Percentiles rank a stretch among this genome's conserved stretches.
phyloP scores from a whole-genome alignment of 2,888 invertebrate genomes.

The Calameuta pallipes region DNA sequence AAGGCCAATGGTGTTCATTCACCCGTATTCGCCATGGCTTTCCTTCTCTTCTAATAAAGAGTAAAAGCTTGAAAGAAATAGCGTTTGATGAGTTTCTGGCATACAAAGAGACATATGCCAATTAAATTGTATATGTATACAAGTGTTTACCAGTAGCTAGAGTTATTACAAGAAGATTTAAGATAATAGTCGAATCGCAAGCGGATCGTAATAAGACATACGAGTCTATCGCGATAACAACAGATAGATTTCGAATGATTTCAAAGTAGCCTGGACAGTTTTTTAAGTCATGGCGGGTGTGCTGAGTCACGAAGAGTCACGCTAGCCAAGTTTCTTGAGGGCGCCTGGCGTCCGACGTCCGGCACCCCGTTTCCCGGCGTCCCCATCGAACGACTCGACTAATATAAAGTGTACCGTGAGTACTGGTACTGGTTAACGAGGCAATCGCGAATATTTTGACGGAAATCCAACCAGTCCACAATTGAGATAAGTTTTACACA shows the following conservation, averaged over 20 bases:
- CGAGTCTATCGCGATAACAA: background rate
- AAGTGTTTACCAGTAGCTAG: constrained; percentile 53
- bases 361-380: background rate
- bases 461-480: background rate
- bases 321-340: background rate
- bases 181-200: background rate
- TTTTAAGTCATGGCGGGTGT: background rate
- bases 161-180: background rate
- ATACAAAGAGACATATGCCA: constrained; percentile 50
- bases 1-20: background rate
- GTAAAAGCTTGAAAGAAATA: background rate
- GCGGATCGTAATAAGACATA: background rate
- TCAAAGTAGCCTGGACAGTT: background rate
- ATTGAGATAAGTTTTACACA: background rate
- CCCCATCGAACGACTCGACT: background rate
- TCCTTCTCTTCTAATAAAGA: background rate
- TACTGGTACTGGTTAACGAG: background rate
- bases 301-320: background rate
- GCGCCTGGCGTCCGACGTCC: background rate
- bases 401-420: background rate
- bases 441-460: background rate
- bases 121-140: constrained; percentile 47
- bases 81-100: constrained; percentile 1
- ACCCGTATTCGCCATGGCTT: background rate
- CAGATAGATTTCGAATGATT: background rate